A percentile compares a stretch with the other conserved stretches of the same genome.
Conservation (phyloP, 2,888 invertebrate genomes). For the Lumbricus terrestris region DNA sequence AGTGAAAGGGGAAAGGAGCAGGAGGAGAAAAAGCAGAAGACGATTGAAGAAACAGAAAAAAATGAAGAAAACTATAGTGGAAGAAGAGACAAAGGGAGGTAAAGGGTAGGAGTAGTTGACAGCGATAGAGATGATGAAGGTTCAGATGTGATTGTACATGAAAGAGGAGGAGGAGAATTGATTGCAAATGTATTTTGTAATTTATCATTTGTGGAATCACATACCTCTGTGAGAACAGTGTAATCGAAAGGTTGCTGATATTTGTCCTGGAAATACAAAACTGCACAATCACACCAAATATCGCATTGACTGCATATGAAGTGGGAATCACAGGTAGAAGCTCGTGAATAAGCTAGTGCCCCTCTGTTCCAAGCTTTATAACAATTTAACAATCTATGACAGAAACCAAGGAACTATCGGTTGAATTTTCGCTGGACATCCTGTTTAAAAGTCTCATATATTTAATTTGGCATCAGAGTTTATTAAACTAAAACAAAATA, state of each 20-base stretch:
- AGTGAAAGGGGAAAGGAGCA: neutral
- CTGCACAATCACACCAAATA: neutral
- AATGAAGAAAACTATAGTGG: too few relatives aligned
- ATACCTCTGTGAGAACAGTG: conserved; percentile 84
- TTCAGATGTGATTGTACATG: too few relatives aligned
- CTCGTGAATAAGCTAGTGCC: too few relatives aligned
- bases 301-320: neutral
- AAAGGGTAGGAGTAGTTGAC: neutral
- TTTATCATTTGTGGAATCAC: conserved; percentile 7
- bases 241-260: conserved; percentile 94
- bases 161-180: conserved; percentile 17
- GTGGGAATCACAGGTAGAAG: too few relatives aligned
- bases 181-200: neutral
- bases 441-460: neutral
- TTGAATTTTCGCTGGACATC: neutral
- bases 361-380: too few relatives aligned
- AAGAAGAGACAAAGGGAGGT: neutral
- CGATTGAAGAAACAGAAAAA: too few relatives aligned
- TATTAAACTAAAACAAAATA: neutral
- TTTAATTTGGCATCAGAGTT: neutral
- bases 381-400: neutral
- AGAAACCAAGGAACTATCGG: neutral
- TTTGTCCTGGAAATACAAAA: conserved; percentile 68
- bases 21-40: too few relatives aligned
- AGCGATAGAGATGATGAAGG: conserved; percentile 22